Base-by-base conservation (phyloP, 2,888 invertebrate genomes). In the Zaprionus lineosus region DNA sequence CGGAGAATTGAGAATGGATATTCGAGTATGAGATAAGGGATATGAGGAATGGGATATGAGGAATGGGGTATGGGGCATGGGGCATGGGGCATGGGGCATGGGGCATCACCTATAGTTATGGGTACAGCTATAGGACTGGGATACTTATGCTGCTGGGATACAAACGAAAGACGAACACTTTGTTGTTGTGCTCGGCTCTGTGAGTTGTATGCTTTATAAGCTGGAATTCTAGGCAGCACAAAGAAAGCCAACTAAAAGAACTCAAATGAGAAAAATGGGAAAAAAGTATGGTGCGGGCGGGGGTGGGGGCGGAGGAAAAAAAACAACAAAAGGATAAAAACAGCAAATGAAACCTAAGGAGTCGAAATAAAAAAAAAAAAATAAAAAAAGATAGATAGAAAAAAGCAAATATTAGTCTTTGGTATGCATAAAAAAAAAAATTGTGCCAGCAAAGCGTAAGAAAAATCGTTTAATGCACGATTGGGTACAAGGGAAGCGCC, bases 381-480 rank as follows among this genome's bases (percentile, higher is more conserved):
- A 8, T n/a, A 39, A 2, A 16, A 14, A 6, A n/a, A 5, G 2
- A 9, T 11, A 43, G 2, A 12, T 26, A 29, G 19, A 26, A 6
- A 18, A 40, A 44, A 26, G 41, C 34, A 59, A 51, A 59, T 63
- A 58, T 44, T 46, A 37, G 55, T 50, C 39, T 47, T 53, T 53
- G 52, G 43, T 40, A 43, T 59, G 59, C 60, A 67, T 58, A 56
- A 58, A 56, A 43, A 28, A 3, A 14, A 6, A 8, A 53, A 61
- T 71, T 58, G 28, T 51, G 70, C 33, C 37, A 60, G 43, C 26
- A 55, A 59, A 69, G 72, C 72, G 70, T 66, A 67, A 60, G 62
- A 34, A 53, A 64, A 73, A 58, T 43, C 67, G 67, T 78, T 78
- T 64, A 67, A 60, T 75, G 61, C 63, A 67, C 60, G 52, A 77